Conservation (phyloP, 2,113 vertebrate species). For the Theropithecus gelada region DNA sequence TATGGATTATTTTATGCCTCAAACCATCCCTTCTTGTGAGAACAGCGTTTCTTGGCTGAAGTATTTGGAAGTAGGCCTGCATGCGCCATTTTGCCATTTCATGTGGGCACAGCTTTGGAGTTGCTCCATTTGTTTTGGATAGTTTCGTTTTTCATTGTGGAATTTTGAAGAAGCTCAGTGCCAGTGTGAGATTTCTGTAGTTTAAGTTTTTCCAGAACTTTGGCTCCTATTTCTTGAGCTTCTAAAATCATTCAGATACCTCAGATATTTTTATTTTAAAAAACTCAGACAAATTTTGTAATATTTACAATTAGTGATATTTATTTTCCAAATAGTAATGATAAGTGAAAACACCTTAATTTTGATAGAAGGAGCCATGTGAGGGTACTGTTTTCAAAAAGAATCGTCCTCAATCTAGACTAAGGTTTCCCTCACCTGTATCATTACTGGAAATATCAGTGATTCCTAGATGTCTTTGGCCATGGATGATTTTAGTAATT, state of each 20-base stretch:
- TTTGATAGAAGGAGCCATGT: neutral
- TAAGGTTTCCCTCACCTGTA: neutral
- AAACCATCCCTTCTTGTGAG: neutral
- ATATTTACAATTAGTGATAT: neutral
- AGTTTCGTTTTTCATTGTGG: conserved; percentile 22
- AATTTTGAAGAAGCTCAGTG: neutral
- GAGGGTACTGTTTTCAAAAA: neutral
- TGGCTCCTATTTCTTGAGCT: conserved; percentile 5
- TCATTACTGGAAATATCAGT: neutral
- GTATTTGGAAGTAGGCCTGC: neutral
- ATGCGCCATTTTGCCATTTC: neutral
- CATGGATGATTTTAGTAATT: neutral
- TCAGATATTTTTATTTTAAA: neutral
- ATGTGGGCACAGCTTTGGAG: neutral
- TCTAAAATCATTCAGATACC: neutral
- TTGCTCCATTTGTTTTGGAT: neutral
- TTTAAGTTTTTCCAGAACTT: conserved; percentile 3
- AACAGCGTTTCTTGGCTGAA: neutral
- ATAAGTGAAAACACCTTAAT: neutral
- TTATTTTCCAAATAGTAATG: neutral
- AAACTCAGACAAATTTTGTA: neutral
- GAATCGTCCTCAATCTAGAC: neutral
- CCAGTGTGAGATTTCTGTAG: conserved; percentile 13
- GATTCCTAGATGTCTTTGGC: neutral
- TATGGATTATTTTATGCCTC: neutral